phyloP scores from a whole-genome alignment of 2,888 invertebrate species.

The Erpobdella octoculata region DNA sequence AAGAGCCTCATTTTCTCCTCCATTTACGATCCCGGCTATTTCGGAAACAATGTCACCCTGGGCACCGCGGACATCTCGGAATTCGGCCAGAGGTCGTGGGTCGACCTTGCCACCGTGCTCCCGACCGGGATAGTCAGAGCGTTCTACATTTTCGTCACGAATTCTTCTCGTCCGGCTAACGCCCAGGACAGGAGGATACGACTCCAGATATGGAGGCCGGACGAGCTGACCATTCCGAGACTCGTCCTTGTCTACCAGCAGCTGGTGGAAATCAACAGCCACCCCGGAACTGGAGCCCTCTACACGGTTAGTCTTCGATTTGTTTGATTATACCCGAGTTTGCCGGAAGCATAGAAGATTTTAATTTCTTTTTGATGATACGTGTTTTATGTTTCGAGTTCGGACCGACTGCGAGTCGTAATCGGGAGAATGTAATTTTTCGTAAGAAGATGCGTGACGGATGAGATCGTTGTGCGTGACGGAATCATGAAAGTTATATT shows the following conservation, averaged over 20 bases:
- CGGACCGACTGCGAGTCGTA: too few species aligned
- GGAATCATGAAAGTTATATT: too few species aligned
- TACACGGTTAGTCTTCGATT: slow-evolving; percentile 31
- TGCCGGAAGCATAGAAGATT: too few species aligned
- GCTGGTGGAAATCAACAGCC: slow-evolving; percentile 16
- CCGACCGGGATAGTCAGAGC: slow-evolving; percentile 31
- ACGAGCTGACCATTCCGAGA: slow-evolving; percentile 21
- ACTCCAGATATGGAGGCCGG: slow-evolving; percentile 36
- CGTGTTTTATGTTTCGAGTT: too few species aligned
- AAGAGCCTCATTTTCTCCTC: neutral
- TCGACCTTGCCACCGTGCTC: slow-evolving; percentile 33
- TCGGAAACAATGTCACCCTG: slow-evolving; percentile 36
- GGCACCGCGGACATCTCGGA: slow-evolving; percentile 29
- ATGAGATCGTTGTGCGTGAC: too few species aligned
- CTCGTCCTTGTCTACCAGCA: slow-evolving; percentile 32
- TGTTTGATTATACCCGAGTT: too few species aligned
- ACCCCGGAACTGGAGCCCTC: slow-evolving; percentile 29
- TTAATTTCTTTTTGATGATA: too few species aligned
- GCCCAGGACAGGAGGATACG: slow-evolving; percentile 16
- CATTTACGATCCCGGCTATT: slow-evolving; percentile 23
- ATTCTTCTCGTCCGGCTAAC: slow-evolving; percentile 3
- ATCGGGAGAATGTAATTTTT: too few species aligned
- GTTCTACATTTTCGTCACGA: slow-evolving; percentile 34
- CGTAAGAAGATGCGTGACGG: too few species aligned
- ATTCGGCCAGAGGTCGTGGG: slow-evolving; percentile 33